Evolutionary conservation across 2,113 vertebrate genomes (phyloP).

Genomic region (Grammomys surdaster): DNA sequence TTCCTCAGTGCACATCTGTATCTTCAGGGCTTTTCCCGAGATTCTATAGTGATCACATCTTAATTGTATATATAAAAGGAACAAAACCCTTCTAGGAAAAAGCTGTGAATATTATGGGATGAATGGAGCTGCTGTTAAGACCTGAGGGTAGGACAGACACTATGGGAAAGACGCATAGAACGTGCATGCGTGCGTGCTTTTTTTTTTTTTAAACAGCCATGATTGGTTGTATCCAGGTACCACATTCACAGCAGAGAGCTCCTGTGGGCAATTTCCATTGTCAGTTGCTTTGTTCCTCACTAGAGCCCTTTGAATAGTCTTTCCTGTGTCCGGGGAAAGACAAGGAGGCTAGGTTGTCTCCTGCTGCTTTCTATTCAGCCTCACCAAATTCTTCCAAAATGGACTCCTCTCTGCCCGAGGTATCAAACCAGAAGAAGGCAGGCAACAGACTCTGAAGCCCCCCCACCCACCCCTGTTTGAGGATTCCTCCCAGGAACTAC

Average conservation of each 20-base stretch:
- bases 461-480: fast-evolving
- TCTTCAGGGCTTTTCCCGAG: neutral
- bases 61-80: neutral
- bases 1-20: fast-evolving
- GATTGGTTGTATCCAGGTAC: fast-evolving
- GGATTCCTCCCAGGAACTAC: neutral
- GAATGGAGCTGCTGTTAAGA: fast-evolving
- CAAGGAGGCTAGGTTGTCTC: neutral
- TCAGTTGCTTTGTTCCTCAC: neutral
- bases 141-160: too few relatives aligned
- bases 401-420: neutral
- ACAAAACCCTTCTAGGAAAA: neutral
- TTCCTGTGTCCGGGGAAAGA: neutral
- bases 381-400: neutral
- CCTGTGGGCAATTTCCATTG: neutral
- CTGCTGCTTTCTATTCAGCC: too few relatives aligned
- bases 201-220: too few relatives aligned
- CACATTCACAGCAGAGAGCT: neutral
- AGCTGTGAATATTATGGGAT: neutral
- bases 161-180: neutral
- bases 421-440: neutral
- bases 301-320: neutral
- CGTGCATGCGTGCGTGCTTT: too few relatives aligned
- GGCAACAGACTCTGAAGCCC: neutral
- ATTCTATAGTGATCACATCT: neutral